Evolutionary conservation across 2,113 vertebrate species (phyloP).

Genomic region (Platichthys stellatus): DNA sequence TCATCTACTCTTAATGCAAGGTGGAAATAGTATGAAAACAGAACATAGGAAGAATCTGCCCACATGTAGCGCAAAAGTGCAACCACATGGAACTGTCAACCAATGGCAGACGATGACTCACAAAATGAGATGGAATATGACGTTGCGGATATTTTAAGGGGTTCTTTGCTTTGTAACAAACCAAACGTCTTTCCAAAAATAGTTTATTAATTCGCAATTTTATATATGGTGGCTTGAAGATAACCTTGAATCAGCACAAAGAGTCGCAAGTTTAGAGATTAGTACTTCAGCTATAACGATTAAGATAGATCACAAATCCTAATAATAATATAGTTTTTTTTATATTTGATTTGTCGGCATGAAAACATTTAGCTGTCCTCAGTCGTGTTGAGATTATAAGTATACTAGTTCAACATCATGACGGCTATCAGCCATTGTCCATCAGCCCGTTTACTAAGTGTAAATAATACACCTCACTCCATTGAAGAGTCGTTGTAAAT

Average conservation of each 20-base stretch:
- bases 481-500: too few relatives aligned
- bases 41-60: not conserved
- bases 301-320: not conserved
- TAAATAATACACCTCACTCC: not conserved
- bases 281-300: not conserved
- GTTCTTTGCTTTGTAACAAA: not conserved
- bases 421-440: too few relatives aligned
- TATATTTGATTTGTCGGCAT: not conserved
- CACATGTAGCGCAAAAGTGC: not conserved
- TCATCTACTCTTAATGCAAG: not conserved
- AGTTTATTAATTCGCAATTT: not conserved
- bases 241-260: not conserved
- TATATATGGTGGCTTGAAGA: not conserved
- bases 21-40: slow-evolving; percentile 12
- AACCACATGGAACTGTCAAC: not conserved
- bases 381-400: not conserved
- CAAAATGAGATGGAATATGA: not conserved
- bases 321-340: not conserved
- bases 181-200: not conserved
- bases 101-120: not conserved
- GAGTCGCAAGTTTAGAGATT: not conserved
- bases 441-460: too few relatives aligned
- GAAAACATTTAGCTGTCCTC: not conserved
- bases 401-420: not conserved
- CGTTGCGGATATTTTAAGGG: not conserved